phyloP scores from a whole-genome alignment of 1,140 invertebrate genomes.

The Proctacanthus coquilletti region DNA sequence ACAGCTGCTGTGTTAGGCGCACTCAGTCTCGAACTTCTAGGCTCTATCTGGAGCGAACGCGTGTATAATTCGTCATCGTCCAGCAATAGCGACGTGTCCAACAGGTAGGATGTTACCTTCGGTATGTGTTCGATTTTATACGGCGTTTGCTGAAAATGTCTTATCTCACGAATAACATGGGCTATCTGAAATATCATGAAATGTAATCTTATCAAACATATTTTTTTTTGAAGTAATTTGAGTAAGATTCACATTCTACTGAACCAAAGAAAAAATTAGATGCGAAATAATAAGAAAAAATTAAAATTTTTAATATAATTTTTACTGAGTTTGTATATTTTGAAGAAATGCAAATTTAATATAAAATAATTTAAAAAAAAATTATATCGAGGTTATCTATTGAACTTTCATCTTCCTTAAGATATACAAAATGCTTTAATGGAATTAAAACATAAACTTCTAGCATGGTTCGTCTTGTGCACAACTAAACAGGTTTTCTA shows the following conservation, averaged over 20 bases:
- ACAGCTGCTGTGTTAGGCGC: conserved; percentile 7
- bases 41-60: conserved; percentile 71
- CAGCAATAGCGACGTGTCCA: conserved; percentile 59
- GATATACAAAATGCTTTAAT: too few species aligned
- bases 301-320: conserved; percentile 1
- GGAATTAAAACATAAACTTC: too few species aligned
- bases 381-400: too few species aligned
- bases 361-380: too few species aligned
- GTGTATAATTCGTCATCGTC: conserved; percentile 74
- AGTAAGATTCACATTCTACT: not conserved
- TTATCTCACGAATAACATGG: conserved; percentile 82
- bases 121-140: conserved; percentile 79
- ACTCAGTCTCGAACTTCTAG: conserved; percentile 31
- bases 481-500: too few species aligned
- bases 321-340: too few species aligned
- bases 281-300: conserved; percentile 3
- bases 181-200: conserved; percentile 52
- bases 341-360: too few species aligned
- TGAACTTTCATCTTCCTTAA: too few species aligned
- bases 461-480: too few species aligned
- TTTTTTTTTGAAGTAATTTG: not conserved
- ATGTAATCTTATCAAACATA: not conserved
- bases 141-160: conserved; percentile 81
- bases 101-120: conserved; percentile 62
- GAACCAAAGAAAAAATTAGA: not conserved